Conservation (phyloP, 2,797 vertebrate genomes). For the Buceros bicornis region DNA sequence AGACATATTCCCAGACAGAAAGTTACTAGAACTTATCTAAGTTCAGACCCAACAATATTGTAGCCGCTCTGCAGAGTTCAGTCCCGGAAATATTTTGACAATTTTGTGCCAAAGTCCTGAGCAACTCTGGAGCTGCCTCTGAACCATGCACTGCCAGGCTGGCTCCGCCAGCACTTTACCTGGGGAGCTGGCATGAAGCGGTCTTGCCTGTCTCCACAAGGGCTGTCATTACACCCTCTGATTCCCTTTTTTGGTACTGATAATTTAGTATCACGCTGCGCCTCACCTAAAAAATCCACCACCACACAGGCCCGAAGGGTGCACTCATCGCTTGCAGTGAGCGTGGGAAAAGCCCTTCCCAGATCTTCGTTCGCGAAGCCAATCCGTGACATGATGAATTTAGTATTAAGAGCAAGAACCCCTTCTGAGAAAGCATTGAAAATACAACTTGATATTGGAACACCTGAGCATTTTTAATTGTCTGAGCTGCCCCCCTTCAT, state of each 20-base stretch:
- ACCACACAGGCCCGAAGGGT: too few species aligned
- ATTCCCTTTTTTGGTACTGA: not conserved
- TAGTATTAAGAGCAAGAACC: not conserved
- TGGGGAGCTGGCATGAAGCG: not conserved
- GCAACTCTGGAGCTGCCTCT: not conserved
- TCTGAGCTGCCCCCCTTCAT: not conserved
- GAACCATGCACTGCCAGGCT: accelerated
- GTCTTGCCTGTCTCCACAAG: not conserved
- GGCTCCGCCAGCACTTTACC: not conserved
- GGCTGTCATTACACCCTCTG: not conserved
- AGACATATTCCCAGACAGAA: not conserved
- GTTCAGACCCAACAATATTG: not conserved
- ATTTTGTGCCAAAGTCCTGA: not conserved
- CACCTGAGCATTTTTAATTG: not conserved
- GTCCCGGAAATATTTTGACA: not conserved
- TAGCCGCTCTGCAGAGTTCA: not conserved
- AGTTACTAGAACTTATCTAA: not conserved
- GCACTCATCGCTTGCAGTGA: too few species aligned
- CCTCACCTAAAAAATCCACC: too few species aligned
- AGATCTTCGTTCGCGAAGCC: too few species aligned
- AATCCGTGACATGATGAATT: too few species aligned
- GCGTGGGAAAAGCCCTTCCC: too few species aligned
- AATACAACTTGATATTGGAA: not conserved
- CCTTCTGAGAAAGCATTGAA: not conserved
- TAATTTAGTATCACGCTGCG: not conserved